Evolutionary conservation across 2,888 invertebrate species (phyloP).

Genomic region (Euproctis similis): DNA sequence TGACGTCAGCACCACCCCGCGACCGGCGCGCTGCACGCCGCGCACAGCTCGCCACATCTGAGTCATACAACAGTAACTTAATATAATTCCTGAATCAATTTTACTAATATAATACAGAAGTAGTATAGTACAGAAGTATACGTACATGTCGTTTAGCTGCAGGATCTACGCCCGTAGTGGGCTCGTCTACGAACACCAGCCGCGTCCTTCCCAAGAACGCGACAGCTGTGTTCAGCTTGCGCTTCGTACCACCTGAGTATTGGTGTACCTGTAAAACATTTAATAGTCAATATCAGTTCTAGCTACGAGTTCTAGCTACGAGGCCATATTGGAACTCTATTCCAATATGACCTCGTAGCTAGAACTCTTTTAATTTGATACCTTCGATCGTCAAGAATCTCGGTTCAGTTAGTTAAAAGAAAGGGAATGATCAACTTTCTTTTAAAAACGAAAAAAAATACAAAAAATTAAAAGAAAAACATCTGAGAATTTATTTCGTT

Average conservation of each 20-base stretch:
- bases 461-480: too few relatives aligned
- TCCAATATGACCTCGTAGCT: too few relatives aligned
- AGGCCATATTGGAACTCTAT: too few relatives aligned
- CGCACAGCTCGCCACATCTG: conserved; percentile 76
- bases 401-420: too few relatives aligned
- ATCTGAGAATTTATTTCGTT: too few relatives aligned
- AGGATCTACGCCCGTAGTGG: conserved; percentile 84
- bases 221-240: conserved; percentile 83
- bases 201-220: conserved; percentile 81
- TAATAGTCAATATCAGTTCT: too few relatives aligned
- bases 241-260: conserved; percentile 84
- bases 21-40: conserved; percentile 78
- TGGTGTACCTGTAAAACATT: conserved; percentile 54
- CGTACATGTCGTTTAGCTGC: conserved; percentile 80
- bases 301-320: too few relatives aligned
- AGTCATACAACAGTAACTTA: neutral
- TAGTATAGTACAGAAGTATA: neutral
- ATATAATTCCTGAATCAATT: neutral
- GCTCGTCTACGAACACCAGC: conserved; percentile 82
- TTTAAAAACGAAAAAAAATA: too few relatives aligned
- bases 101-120: too few relatives aligned
- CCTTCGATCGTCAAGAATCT: too few relatives aligned
- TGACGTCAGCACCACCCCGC: conserved; percentile 86
- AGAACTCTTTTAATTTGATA: too few relatives aligned
- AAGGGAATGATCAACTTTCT: too few relatives aligned